phyloP scores from a whole-genome alignment of 2,888 invertebrate species.

The Acrobasis consociella region DNA sequence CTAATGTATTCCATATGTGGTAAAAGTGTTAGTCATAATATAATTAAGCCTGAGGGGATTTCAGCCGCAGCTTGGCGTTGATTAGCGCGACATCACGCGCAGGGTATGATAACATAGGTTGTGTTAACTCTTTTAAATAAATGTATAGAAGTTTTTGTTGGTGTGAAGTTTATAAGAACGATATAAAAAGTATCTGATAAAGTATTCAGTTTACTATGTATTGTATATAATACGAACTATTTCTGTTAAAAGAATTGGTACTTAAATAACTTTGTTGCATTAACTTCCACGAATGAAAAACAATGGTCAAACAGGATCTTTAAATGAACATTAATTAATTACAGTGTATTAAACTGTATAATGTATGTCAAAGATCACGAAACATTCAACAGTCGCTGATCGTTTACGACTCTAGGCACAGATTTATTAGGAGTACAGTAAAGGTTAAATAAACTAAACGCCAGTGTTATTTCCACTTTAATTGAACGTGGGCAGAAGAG shows the following conservation, averaged over 20 bases:
- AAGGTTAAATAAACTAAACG: slow-evolving; percentile 20
- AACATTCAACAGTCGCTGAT: not conserved
- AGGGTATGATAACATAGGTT: not conserved
- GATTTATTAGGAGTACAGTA: slow-evolving; percentile 8
- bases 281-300: not conserved
- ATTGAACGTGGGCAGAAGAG: slow-evolving; percentile 30
- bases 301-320: not conserved
- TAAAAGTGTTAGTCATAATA: slow-evolving; percentile 22
- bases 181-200: no score
- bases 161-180: no score
- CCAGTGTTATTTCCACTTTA: slow-evolving; percentile 25
- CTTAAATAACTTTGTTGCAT: not conserved
- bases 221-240: no score
- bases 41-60: not conserved
- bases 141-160: no score
- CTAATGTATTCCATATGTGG: slow-evolving; percentile 24
- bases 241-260: no score
- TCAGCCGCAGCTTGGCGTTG: slow-evolving; percentile 1
- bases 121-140: not conserved
- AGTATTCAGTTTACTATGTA: no score
- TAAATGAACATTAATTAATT: not conserved
- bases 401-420: not conserved
- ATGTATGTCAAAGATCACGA: not conserved
- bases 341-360: not conserved
- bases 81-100: not conserved